Evolutionary conservation across 2,888 invertebrate genomes (phyloP), one percentile per base, ranked within the genome.

Genomic region (Athalia rosae): DNA sequence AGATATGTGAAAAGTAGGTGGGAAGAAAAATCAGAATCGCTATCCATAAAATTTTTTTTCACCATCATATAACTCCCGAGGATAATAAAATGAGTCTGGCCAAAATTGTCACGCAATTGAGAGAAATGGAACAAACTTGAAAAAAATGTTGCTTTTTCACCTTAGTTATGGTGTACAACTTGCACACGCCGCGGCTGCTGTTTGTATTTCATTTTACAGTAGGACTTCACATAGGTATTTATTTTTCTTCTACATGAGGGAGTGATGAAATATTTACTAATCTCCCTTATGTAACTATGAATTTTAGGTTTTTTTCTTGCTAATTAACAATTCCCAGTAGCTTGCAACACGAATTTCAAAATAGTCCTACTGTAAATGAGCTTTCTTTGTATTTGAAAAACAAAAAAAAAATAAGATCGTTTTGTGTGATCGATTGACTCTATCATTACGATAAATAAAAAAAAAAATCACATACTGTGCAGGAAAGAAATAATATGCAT

Each of bases 21-120:
- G 71, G 71, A 71, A 71, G 71, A 71, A 71, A 71, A 15, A 71
- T 71, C 71, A 71, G 71, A 71, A 71, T 45, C 41, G 50, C 4
- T 15, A 28, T 61, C 41, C 63, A 7, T 7, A 11, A 62, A 62
- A 15, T 41, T 41, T 8, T 62, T 41, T 62, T 62, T 41, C 62
- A 41, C 7, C 41, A 41, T 62, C 11, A 15, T 41, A n/a, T n/a
- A 28, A 28, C 28, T 28, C 15, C 9, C 62, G 28, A 62, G 4
- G 58, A 6, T 62, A 8, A 8, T 41, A 28, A 41, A 45, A 43
- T 3, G 41, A 53, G 0, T 15, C 48, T 4, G 15, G 7, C 11
- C 59, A 66, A 66, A 9, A 50, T 9, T 66, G 15, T n/a, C 15
- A 15, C 9, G 48, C 48, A 48, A 47, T 48, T 47, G 47, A 66